Conservation (phyloP, 2,888 invertebrate species). For the Tetanocera ferruginea region DNA sequence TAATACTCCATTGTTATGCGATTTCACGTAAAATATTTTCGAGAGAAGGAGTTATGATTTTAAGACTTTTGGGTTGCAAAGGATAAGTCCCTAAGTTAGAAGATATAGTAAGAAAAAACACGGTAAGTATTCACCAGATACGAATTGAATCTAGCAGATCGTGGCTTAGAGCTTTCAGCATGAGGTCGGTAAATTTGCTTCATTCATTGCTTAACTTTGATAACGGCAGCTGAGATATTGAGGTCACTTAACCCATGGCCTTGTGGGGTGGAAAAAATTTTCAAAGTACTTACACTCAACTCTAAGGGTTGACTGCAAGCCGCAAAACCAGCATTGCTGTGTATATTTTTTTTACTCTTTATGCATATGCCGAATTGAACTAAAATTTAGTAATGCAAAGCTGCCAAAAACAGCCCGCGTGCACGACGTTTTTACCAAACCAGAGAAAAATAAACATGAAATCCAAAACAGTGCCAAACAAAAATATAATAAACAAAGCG, state of each 20-base stretch:
- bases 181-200: conserved; percentile 66
- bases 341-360: not conserved
- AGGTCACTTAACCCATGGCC: conserved; percentile 55
- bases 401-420: conserved; percentile 47
- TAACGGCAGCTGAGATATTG: conserved; percentile 47
- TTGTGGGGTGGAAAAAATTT: conserved; percentile 35
- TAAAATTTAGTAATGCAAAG: conserved; percentile 7
- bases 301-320: conserved; percentile 23
- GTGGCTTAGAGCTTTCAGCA: conserved; percentile 37
- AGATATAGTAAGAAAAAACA: not conserved
- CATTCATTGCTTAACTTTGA: conserved; percentile 57
- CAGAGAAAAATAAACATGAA: conserved; percentile 7
- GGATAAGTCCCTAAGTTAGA: too few species aligned
- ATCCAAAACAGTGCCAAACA: not conserved
- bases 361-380: too few species aligned
- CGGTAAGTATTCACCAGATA: not conserved
- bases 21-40: conserved; percentile 36
- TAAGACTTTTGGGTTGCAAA: too few species aligned
- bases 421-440: conserved; percentile 5
- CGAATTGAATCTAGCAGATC: too few species aligned
- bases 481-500: not conserved
- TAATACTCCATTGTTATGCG: conserved; percentile 46
- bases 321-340: not conserved
- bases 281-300: conserved; percentile 21
- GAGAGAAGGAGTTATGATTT: too few species aligned